These are phyloP conservation scores for Ictalurus punctatus DNA, from an alignment of 2,113 vertebrate species.

Conservation along the genomic window DNA sequence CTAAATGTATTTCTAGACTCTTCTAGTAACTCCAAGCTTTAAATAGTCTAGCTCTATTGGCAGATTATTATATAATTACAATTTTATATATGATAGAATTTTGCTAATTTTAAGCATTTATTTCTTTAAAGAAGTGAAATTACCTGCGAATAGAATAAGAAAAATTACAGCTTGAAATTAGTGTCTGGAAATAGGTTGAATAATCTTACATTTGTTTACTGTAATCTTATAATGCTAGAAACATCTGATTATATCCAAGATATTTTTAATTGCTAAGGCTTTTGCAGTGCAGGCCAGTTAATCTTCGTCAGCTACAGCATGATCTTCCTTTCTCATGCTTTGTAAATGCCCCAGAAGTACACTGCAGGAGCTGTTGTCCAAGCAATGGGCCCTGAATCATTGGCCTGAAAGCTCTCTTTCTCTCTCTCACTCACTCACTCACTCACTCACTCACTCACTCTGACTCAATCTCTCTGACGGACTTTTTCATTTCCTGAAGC, in stretches of 20 bases:
- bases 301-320: neutral
- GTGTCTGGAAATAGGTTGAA: neutral
- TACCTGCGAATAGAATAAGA: neutral
- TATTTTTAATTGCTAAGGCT: neutral
- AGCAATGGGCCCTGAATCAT: neutral
- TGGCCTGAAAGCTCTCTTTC: neutral
- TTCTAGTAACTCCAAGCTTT: neutral
- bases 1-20: neutral
- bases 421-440: too few species aligned
- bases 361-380: neutral
- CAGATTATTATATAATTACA: neutral
- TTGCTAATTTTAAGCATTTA: neutral
- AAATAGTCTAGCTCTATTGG: neutral
- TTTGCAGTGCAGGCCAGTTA: neutral
- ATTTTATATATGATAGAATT: neutral
- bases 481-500: neutral
- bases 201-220: neutral
- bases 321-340: neutral
- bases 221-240: neutral
- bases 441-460: neutral
- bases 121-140: neutral
- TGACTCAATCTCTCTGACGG: neutral
- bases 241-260: neutral
- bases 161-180: neutral
- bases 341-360: slow-evolving; percentile 4